These are phyloP conservation scores for Polyommatus icarus DNA, from an alignment of 2,888 invertebrate genomes.

Conservation along the genomic window DNA sequence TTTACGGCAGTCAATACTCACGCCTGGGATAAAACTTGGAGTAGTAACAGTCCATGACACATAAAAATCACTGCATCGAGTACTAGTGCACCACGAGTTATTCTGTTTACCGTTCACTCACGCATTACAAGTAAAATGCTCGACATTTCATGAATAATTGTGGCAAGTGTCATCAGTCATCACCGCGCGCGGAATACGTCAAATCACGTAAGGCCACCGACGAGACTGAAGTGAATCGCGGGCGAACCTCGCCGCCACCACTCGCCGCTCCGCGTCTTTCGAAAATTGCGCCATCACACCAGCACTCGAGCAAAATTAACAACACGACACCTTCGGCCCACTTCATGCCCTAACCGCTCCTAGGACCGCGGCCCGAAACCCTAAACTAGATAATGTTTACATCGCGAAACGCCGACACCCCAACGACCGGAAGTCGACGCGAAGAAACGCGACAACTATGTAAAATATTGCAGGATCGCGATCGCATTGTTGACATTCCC, in stretches of 20 bases:
- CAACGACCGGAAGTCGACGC: conserved; percentile 80
- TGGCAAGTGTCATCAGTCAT: conserved; percentile 80
- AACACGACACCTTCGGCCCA: conserved; percentile 78
- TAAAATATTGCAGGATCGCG: conserved; percentile 88
- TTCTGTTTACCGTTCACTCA: conserved; percentile 75
- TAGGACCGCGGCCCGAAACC: conserved; percentile 62
- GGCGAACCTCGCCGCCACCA: conserved; percentile 79
- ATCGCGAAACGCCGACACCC: conserved; percentile 79
- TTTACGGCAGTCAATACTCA: conserved; percentile 66
- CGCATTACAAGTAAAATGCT: conserved; percentile 72
- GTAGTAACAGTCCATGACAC: conserved; percentile 80
- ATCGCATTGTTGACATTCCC: conserved; percentile 87
- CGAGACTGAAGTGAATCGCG: conserved; percentile 82
- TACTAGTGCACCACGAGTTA: conserved; percentile 70
- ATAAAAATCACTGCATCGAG: conserved; percentile 66
- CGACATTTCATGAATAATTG: conserved; percentile 78
- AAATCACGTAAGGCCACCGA: conserved; percentile 80
- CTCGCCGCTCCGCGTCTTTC: conserved; percentile 81
- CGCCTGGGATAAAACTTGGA: conserved; percentile 79
- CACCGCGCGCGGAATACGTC: conserved; percentile 79
- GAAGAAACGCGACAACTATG: conserved; percentile 88
- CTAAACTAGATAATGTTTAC: conserved; percentile 79
- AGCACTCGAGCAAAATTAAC: conserved; percentile 79
- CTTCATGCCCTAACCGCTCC: conserved; percentile 74
- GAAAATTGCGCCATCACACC: conserved; percentile 82